phyloP scores from a whole-genome alignment of 2,113 vertebrate genomes.

The Psephotus haematonotus region DNA sequence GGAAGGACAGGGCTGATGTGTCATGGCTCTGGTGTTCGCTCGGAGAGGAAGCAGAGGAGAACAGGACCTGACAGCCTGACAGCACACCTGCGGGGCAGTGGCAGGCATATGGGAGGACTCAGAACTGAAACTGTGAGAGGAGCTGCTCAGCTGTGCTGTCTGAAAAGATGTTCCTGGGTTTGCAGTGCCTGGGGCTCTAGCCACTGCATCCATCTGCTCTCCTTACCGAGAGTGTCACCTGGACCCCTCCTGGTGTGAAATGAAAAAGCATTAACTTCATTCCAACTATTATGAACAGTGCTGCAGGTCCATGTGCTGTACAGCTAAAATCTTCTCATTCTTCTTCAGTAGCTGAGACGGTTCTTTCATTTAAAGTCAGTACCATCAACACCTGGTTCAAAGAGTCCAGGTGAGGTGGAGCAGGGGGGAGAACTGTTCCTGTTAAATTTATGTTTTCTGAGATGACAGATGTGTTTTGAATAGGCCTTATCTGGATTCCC shows the following conservation, averaged over 20 bases:
- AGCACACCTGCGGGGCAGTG: neutral
- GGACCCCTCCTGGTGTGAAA: neutral
- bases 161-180: neutral
- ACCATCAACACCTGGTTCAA: neutral
- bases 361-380: neutral
- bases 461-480: neutral
- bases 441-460: neutral
- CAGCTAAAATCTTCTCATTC: neutral
- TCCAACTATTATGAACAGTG: accelerated
- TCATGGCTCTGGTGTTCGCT: accelerated
- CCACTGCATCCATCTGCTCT: neutral
- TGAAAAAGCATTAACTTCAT: neutral
- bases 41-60: neutral
- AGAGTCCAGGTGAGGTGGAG: neutral
- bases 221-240: neutral
- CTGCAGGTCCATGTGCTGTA: neutral
- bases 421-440: neutral
- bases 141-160: neutral
- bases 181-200: neutral
- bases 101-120: neutral
- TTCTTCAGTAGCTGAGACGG: neutral
- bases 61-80: neutral
- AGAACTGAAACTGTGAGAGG: neutral
- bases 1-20: neutral
- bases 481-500: neutral